A percentile compares a stretch with the other conserved stretches of the same genome.
These are phyloP conservation scores for Takifugu ocellatus DNA, from an alignment of 2,797 vertebrate genomes.

Conservation along the genomic window DNA sequence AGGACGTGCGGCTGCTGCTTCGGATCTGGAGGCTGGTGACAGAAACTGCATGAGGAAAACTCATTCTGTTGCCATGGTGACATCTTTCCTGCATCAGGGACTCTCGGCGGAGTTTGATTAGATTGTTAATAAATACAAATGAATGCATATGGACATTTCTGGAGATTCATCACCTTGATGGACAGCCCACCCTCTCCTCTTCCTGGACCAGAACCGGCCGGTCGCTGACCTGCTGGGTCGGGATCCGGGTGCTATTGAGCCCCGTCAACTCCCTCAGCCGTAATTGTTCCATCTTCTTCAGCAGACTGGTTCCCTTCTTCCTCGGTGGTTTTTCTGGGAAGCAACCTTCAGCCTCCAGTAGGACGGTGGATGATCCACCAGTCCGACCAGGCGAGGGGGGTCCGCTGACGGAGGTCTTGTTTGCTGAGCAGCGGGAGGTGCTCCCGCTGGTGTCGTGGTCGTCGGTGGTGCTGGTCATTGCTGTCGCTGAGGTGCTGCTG, in stretches of 20 bases:
- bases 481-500: background rate
- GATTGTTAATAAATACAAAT: background rate
- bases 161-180: constrained; percentile 25
- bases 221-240: constrained; percentile 56
- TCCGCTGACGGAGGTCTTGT: constrained; percentile 67
- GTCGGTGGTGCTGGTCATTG: background rate
- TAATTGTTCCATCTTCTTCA: constrained; percentile 86
- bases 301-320: constrained; percentile 75
- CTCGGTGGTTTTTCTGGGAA: constrained; percentile 67
- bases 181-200: constrained; percentile 70
- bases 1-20: constrained; percentile 50
- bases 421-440: constrained; percentile 73
- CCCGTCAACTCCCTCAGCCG: constrained; percentile 58
- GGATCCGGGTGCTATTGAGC: constrained; percentile 20
- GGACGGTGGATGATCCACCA: constrained; percentile 46
- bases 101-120: too few species aligned
- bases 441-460: constrained; percentile 71
- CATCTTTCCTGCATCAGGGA: too few species aligned
- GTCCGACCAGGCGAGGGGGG: constrained; percentile 61
- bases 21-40: constrained; percentile 60
- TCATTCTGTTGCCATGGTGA: too few species aligned
- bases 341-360: constrained; percentile 60
- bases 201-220: constrained; percentile 75
- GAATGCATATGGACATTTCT: background rate
- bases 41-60: background rate